Evolutionary conservation across 2,113 vertebrate genomes (phyloP), one percentile per base, ranked within the genome.

Genomic region (Paracanthobrama guichenoti): DNA sequence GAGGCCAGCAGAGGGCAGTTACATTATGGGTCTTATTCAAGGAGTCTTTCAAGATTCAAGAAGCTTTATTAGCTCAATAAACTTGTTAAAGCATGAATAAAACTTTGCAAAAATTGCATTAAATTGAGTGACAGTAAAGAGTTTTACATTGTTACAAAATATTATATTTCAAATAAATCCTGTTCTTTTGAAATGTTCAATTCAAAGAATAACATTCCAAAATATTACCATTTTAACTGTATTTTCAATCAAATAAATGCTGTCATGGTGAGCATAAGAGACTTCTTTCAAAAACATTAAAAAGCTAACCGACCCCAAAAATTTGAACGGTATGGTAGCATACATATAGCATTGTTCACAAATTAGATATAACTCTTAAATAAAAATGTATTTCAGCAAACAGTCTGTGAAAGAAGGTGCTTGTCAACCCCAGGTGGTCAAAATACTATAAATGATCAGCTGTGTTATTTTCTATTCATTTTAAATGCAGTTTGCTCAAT

Each of bases 1-100:
- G 44, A 14, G 44, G 11, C 18, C 80, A 72, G 46, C 64, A 82
- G 80, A 42, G 48, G 80, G 80, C 80, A 82, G 80, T 24, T n/a
- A 24, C 62, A 57, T 55, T 71, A 20, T 71, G 46, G 7, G 22
- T 82, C 26, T 67, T 16, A 53, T 69, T 57, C 12, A 57, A 62
- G 14, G 8, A 62, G 13, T 20, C 24, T 53, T 53, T 79, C 4
- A 14, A 48, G 39, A 31, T 20, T 14, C 16, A 31, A 39, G 18
- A 35, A 69, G 79, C 31, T 82, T 71, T 57, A 71, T 9, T 1
- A 16, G 16, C 20, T 28, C n/a, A 53, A 28, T 71, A 18, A 24
- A 24, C 16, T 66, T 62, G n/a, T 26, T 5, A 26, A 62, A 62
- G 11, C 59, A 60, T 7, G 4, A 60, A 24, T 60, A 60, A 22